Conservation (phyloP, 2,797 vertebrate species). For the Columba guinea region DNA sequence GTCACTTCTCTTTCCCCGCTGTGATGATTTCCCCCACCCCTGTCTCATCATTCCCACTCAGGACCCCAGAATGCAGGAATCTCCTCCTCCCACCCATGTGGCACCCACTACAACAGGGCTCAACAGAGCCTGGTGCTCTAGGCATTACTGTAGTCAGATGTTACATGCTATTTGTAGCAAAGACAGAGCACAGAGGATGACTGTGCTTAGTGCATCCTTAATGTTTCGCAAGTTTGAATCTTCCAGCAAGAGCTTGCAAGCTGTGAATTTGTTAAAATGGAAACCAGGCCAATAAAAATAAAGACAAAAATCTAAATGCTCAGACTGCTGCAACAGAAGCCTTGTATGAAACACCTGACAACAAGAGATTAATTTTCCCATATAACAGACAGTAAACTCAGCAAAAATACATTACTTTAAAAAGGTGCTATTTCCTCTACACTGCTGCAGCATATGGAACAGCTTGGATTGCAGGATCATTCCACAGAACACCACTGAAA, state of each 20-base stretch:
- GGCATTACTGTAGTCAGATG: background rate
- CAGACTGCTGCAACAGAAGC: constrained; percentile 26
- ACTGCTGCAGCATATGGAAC: constrained; percentile 9
- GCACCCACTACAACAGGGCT: background rate
- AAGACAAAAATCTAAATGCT: constrained; percentile 15
- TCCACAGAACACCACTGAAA: background rate
- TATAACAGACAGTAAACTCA: constrained; percentile 6
- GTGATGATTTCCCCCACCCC: background rate
- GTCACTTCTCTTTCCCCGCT: background rate
- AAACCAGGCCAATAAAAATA: constrained; percentile 47
- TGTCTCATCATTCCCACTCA: background rate
- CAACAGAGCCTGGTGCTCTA: background rate
- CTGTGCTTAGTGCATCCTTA: background rate
- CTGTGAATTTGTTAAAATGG: constrained; percentile 58
- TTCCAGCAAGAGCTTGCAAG: constrained; percentile 35
- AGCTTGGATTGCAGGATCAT: background rate
- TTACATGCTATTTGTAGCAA: background rate
- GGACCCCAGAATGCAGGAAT: background rate
- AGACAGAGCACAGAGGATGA: background rate
- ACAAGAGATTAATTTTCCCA: background rate
- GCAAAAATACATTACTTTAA: background rate
- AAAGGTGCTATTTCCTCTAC: background rate
- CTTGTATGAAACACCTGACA: constrained; percentile 44
- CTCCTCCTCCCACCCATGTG: background rate
- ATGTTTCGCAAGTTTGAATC: constrained; percentile 9